phyloP scores from a whole-genome alignment of 2,113 vertebrate species.

The Sylvietta virens region DNA sequence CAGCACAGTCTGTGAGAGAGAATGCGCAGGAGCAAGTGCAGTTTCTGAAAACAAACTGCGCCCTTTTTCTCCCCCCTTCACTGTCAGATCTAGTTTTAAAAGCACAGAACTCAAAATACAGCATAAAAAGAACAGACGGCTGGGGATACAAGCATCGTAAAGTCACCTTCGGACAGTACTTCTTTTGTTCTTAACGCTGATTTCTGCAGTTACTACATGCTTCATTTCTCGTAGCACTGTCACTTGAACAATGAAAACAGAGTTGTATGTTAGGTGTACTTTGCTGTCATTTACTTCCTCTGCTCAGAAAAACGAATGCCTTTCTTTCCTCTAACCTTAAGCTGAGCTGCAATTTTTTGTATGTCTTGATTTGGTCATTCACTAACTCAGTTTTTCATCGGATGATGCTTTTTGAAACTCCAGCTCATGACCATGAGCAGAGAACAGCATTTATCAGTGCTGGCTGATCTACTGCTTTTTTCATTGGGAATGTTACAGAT shows the following conservation, averaged over 20 bases:
- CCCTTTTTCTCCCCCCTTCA: not conserved
- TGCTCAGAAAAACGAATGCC: not conserved
- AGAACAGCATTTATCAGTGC: not conserved
- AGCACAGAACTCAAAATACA: not conserved
- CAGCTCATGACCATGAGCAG: not conserved
- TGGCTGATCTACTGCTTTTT: not conserved
- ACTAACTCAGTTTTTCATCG: not conserved
- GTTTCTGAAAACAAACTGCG: not conserved
- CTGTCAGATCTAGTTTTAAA: not conserved
- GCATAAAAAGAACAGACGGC: not conserved
- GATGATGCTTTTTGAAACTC: not conserved
- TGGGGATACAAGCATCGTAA: not conserved
- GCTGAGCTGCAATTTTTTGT: accelerated
- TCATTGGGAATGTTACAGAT: not conserved
- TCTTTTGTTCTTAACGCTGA: not conserved
- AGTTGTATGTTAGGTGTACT: not conserved
- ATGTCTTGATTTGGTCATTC: not conserved
- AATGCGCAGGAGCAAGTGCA: not conserved
- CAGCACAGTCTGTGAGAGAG: not conserved
- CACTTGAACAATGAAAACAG: not conserved
- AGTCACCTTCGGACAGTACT: not conserved
- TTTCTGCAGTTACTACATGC: not conserved
- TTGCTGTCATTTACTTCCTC: not conserved
- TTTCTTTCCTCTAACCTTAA: not conserved
- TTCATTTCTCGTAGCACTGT: not conserved